phyloP scores from a whole-genome alignment of 1,140 invertebrate genomes.

The Octopus sinensis region DNA sequence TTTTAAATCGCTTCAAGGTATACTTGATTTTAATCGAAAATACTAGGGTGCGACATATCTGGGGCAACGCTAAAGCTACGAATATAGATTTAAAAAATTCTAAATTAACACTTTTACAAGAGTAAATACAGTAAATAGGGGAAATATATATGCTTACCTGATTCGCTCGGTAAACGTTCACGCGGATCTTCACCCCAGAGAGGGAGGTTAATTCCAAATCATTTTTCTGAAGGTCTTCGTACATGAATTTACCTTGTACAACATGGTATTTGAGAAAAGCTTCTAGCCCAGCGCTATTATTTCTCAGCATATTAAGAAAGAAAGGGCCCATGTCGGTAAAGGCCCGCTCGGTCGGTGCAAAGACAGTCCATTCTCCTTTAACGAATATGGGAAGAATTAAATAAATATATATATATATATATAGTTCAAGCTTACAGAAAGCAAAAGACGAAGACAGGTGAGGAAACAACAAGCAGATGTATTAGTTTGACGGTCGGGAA shows the following conservation, averaged over 20 bases:
- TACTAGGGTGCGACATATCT: no score
- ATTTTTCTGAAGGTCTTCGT: conserved; percentile 22
- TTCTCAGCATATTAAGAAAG: conserved; percentile 64
- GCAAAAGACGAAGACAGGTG: no score
- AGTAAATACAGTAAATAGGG: no score
- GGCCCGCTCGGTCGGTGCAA: conserved; percentile 79
- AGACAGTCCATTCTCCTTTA: conserved; percentile 70
- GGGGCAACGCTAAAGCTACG: no score
- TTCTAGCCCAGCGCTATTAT: conserved; percentile 66
- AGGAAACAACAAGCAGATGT: no score
- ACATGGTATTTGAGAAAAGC: conserved; percentile 75
- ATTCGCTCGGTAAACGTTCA: conserved; percentile 31
- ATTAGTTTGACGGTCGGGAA: no score
- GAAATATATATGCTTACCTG: conserved; percentile 17
- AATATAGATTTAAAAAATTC: no score
- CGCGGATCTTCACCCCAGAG: conserved; percentile 24
- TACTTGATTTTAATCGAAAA: no score
- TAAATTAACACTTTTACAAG: no score
- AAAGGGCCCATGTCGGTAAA: conserved; percentile 64
- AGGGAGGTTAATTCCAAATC: conserved; percentile 26
- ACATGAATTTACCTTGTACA: conserved; percentile 46
- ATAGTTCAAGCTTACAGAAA: no score
- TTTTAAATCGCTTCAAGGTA: no score
- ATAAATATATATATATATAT: no score
- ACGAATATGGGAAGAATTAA: neutral